Evolutionary conservation across 2,888 invertebrate genomes (phyloP).

Genomic region (Artemia sinica): DNA sequence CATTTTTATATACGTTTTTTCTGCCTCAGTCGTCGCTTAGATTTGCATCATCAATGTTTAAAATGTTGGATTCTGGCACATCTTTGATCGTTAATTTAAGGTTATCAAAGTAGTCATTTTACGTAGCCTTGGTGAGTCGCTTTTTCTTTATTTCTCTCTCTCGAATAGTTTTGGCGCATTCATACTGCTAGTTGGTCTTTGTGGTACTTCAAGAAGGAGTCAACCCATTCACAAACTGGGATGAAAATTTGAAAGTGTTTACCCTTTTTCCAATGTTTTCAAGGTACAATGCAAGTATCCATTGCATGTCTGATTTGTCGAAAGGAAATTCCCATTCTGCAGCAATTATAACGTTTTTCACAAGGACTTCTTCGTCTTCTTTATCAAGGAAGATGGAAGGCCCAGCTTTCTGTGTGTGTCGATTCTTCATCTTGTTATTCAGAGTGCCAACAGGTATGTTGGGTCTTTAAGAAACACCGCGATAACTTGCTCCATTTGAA

Average conservation of each 20-base stretch:
- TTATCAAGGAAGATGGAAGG: conserved; percentile 22
- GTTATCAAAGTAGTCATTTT: conserved; percentile 25
- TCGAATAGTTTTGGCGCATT: too few species aligned
- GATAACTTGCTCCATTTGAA: conserved; percentile 13
- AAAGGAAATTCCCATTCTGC: conserved; percentile 27
- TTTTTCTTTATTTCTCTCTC: too few species aligned
- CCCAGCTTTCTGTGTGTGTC: conserved; percentile 15
- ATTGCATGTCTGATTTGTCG: too few species aligned
- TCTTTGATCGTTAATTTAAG: conserved; percentile 23
- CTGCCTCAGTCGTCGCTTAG: conserved; percentile 29
- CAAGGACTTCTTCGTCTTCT: conserved; percentile 26
- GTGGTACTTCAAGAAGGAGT: too few species aligned
- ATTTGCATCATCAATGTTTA: conserved; percentile 31
- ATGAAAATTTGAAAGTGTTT: too few species aligned
- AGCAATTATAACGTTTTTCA: conserved; percentile 24
- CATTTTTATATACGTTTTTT: conserved; percentile 27
- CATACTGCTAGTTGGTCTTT: too few species aligned
- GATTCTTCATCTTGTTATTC: conserved; percentile 6
- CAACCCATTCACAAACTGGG: too few species aligned
- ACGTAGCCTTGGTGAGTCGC: too few species aligned
- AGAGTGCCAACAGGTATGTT: conserved; percentile 3
- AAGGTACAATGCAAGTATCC: too few species aligned
- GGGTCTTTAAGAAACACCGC: background rate
- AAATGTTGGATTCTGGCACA: conserved; percentile 27
- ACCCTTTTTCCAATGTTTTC: too few species aligned